Base-by-base conservation (phyloP, 2,113 vertebrate species). In the Lycaon pictus region DNA sequence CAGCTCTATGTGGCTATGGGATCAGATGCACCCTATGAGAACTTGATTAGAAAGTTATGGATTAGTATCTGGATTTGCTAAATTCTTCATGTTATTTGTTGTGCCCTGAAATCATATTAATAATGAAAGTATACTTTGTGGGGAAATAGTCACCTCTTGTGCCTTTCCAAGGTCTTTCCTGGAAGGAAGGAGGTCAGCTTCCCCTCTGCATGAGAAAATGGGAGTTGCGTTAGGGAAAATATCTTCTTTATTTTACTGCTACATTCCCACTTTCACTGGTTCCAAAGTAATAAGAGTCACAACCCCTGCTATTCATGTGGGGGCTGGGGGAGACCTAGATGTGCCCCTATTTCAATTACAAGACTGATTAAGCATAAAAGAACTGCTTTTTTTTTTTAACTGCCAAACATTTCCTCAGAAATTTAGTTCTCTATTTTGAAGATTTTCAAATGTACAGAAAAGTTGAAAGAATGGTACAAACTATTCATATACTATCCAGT, bases 311-410 rank as follows among this genome's bases (percentile, higher is more conserved):
- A n/a, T 37, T 51, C 35, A 43, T 37, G 53, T 71, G 20, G 80
- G 25, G 56, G 17, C 19, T 37, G 35, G 12, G 15, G 27, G 20
- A 93, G 51, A 43, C 53, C 35, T 23, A 71, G 43, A 67, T 23
- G 43, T 71, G n/a, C 11, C 8, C 27, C 32, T 48, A 4, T 51
- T 29, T 29, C n/a, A 56, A 53, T 63, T 72, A 56, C 13, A 90
- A 60, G 13, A 43, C 55, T 87, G 35, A 83, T 77, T 55, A 67
- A 76, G 8, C 22, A 32, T 82, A 63, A 88, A 97, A 92, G 85
- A 79, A n/a, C 86, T 96, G 88, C 51, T 85, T n/a, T 84, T 69
- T 71, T 94, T 93, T 89, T 83, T 65, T 32, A 53, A 91, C 20
- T 56, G 13, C n/a, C 35, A 71, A 87, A 71, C 56, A 58, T 82